A percentile compares a stretch with the other conserved stretches of the same genome.
These are phyloP conservation scores for Paracentrotus lividus DNA, from an alignment of 53 echinoderm and acorn worm genomes.

Conservation along the genomic window DNA sequence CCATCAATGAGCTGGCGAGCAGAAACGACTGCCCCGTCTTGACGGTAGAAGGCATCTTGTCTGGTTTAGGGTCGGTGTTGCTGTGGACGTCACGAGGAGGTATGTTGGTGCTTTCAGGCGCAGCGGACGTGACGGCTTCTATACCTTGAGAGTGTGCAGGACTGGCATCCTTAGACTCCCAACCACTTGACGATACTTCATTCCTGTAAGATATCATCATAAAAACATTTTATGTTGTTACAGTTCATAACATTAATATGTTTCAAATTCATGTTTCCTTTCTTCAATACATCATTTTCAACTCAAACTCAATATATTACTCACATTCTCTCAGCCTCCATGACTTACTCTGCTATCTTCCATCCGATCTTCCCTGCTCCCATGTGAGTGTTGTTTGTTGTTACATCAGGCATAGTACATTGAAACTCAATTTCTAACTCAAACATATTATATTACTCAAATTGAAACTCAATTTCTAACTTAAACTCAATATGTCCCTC, in stretches of 20 bases:
- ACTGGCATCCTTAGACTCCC: conserved; percentile 42
- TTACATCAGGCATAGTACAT: conserved; percentile 73
- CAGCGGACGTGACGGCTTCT: conserved; percentile 20
- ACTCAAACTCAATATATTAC: not conserved
- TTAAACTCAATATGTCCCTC: not conserved
- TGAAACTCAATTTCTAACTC: no score
- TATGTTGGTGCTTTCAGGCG: not conserved
- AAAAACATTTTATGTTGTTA: not conserved
- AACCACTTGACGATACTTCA: conserved; percentile 61
- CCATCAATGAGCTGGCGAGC: not conserved
- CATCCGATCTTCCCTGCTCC: conserved; percentile 94
- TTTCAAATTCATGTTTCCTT: no score
- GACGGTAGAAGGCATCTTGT: not conserved
- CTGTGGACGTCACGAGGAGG: not conserved
- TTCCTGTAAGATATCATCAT: conserved; percentile 13
- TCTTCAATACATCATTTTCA: no score
- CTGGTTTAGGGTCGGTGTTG: conserved; percentile 12
- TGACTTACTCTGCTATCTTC: conserved; percentile 89
- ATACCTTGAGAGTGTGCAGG: conserved; percentile 46
- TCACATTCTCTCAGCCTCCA: conserved; percentile 77
- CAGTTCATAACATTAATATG: not conserved
- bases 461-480: no score
- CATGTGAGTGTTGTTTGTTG: conserved; percentile 71
- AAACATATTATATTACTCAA: no score
- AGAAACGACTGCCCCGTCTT: conserved; percentile 51